Conservation (phyloP, 2,113 vertebrate genomes). For the Cyprinodon brontotheroides region DNA sequence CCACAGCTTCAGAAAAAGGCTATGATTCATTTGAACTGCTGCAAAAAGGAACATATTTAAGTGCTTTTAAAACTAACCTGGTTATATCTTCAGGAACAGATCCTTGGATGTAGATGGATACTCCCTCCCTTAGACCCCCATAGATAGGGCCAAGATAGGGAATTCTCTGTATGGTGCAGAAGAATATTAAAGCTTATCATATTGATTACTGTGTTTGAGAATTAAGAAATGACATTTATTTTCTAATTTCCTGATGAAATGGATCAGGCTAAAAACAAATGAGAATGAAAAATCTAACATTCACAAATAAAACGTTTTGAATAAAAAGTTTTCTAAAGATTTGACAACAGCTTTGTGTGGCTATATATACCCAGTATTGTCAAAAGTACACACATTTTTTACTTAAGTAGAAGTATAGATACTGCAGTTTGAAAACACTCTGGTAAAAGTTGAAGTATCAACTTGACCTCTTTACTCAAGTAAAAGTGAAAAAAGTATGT, state of each 20-base stretch:
- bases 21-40: too few relatives aligned
- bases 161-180: conserved; percentile 69
- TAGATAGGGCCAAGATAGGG: conserved; percentile 79
- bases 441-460: too few relatives aligned
- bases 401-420: too few relatives aligned
- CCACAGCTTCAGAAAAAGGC: not conserved
- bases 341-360: not conserved
- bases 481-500: too few relatives aligned
- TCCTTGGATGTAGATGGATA: conserved; percentile 85
- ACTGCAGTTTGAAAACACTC: too few relatives aligned
- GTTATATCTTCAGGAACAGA: conserved; percentile 69
- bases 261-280: not conserved
- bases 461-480: too few relatives aligned
- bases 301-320: not conserved
- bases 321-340: not conserved
- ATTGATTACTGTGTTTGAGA: not conserved
- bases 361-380: too few relatives aligned
- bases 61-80: conserved; percentile 65
- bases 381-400: too few relatives aligned
- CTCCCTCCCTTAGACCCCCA: conserved; percentile 79
- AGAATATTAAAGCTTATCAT: not conserved
- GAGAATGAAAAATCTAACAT: not conserved
- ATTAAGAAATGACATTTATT: not conserved
- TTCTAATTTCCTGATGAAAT: not conserved
- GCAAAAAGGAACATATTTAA: not conserved